Conservation (phyloP, 2,888 invertebrate genomes). For the Cataglyphis livida region DNA sequence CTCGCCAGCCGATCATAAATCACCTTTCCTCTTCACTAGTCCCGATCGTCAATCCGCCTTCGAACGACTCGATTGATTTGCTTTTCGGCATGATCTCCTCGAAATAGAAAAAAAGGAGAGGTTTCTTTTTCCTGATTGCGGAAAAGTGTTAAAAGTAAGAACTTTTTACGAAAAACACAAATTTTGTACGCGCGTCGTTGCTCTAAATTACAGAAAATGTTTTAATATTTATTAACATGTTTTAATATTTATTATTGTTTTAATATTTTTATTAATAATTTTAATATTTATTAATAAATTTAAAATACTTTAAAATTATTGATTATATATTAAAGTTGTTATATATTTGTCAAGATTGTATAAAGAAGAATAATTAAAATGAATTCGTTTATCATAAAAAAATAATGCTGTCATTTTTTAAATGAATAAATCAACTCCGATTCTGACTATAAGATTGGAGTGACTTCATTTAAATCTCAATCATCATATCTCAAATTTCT, state of each 20-base stretch:
- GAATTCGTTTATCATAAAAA: background rate
- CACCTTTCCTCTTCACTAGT: conserved; percentile 12
- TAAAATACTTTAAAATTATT: background rate
- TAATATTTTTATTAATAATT: background rate
- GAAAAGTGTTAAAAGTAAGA: background rate
- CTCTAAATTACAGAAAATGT: background rate
- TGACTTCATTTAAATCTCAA: background rate
- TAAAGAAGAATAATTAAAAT: background rate
- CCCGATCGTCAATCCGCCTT: conserved; percentile 16
- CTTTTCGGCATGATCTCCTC: background rate
- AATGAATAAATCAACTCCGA: background rate
- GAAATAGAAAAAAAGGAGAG: background rate
- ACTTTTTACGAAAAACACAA: background rate
- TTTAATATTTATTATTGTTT: too few relatives aligned
- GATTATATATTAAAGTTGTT: background rate
- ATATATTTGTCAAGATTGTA: background rate
- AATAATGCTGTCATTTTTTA: background rate
- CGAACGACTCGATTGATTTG: conserved; percentile 29
- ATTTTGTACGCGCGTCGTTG: background rate
- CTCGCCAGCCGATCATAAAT: conserved; percentile 27
- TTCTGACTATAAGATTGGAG: background rate
- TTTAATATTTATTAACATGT: background rate
- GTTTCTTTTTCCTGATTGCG: background rate
- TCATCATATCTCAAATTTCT: background rate
- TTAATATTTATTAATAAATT: background rate